Percentiles rank a stretch among this genome's conserved stretches.
Evolutionary conservation across 2,113 vertebrate genomes (phyloP).

Genomic region (Chauna torquata): DNA sequence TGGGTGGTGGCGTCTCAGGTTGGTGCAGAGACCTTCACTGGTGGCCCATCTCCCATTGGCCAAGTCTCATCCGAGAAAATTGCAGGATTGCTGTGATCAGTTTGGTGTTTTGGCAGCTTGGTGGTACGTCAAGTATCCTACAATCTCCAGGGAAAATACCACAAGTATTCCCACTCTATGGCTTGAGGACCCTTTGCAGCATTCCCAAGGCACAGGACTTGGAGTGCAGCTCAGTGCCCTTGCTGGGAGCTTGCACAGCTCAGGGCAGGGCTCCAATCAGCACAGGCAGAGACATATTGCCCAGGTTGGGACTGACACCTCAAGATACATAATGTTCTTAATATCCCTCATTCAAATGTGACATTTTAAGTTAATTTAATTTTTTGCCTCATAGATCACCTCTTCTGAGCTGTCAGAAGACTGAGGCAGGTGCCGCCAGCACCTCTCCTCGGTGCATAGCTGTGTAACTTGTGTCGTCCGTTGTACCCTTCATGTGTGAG

Average conservation of each 20-base stretch:
- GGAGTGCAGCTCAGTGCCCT: background rate
- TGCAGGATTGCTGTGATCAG: too few species aligned
- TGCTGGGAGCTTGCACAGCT: background rate
- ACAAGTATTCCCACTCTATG: background rate
- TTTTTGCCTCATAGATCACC: background rate
- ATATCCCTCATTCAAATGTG: too few species aligned
- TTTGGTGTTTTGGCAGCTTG: background rate
- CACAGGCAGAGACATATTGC: background rate
- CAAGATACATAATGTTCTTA: background rate
- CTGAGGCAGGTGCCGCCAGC: background rate
- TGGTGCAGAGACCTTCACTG: background rate
- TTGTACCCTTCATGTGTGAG: background rate
- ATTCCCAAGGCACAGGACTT: fast-evolving
- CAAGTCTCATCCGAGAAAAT: background rate
- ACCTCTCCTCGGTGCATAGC: fast-evolving
- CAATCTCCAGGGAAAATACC: background rate
- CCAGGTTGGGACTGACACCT: background rate
- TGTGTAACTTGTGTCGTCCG: too few species aligned
- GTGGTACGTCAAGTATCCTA: too few species aligned
- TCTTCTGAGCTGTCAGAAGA: background rate
- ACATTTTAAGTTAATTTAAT: background rate
- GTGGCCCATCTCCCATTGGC: background rate
- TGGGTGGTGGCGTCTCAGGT: background rate
- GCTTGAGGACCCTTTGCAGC: background rate
- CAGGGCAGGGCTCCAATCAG: background rate